Conservation (phyloP, 30 jellyfish, hydroid and myxozoan genomes). For the Aurelia coerulea region DNA sequence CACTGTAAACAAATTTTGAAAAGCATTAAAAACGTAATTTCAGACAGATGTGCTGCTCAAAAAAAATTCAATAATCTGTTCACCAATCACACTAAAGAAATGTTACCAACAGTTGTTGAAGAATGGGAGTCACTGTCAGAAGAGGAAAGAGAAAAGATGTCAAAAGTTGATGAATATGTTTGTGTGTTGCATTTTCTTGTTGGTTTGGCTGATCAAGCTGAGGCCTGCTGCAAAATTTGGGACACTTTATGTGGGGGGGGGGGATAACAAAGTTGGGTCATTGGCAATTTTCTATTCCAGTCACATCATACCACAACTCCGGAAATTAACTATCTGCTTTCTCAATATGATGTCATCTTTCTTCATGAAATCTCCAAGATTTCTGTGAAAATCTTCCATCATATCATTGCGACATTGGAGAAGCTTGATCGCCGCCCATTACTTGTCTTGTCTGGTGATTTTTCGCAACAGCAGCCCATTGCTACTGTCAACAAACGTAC, state of each 20-base stretch:
- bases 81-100: not conserved
- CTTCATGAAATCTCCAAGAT: too few species aligned
- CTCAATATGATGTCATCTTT: too few species aligned
- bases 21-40: not conserved
- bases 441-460: too few species aligned
- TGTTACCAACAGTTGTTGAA: slow-evolving; percentile 31
- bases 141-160: slow-evolving; percentile 17
- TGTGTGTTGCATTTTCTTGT: slow-evolving; percentile 70
- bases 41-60: slow-evolving; percentile 39
- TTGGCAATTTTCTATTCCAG: slow-evolving; percentile 8
- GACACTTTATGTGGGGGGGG: slow-evolving; percentile 39
- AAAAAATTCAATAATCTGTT: slow-evolving; percentile 36
- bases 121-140: slow-evolving; percentile 28
- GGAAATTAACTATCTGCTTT: too few species aligned
- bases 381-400: too few species aligned
- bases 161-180: slow-evolving; percentile 8
- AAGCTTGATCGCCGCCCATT: too few species aligned
- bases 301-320: too few species aligned
- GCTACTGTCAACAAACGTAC: too few species aligned
- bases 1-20: not conserved
- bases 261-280: slow-evolving; percentile 55
- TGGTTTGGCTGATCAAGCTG: slow-evolving; percentile 65
- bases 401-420: too few species aligned
- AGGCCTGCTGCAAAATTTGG: slow-evolving; percentile 62
- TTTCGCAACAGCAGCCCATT: too few species aligned